Percentiles rank a stretch among this genome's conserved stretches.
phyloP scores from a whole-genome alignment of 2,113 vertebrate species.

The Struthio camelus region DNA sequence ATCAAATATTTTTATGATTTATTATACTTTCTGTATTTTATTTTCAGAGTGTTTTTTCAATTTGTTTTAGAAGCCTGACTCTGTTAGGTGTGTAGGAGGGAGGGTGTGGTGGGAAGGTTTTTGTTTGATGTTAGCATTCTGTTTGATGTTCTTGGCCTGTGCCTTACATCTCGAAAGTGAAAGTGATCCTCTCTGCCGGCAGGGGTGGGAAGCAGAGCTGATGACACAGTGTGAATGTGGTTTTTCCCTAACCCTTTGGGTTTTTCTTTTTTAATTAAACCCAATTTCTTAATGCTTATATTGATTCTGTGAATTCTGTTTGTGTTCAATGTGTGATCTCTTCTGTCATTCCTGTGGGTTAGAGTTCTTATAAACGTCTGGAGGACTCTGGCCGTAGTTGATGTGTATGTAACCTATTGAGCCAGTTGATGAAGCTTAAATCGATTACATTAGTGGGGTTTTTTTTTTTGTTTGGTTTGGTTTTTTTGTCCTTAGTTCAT shows the following conservation, averaged over 20 bases:
- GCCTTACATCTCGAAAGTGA: background rate
- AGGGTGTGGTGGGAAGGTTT: background rate
- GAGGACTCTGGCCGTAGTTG: background rate
- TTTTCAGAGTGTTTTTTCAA: background rate
- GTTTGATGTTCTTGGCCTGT: background rate
- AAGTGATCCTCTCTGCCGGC: background rate
- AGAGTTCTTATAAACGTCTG: background rate
- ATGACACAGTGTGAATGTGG: rapidly evolving
- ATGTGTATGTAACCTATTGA: rapidly evolving
- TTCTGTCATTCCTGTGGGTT: background rate
- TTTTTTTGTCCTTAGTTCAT: too few relatives aligned
- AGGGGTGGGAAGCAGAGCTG: rapidly evolving
- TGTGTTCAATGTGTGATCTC: background rate
- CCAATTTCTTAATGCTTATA: background rate
- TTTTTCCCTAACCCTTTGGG: background rate
- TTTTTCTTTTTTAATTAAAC: background rate
- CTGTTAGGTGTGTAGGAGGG: rapidly evolving
- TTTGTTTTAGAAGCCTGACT: background rate
- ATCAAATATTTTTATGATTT: background rate
- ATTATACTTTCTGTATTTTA: background rate
- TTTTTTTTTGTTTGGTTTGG: too few relatives aligned
- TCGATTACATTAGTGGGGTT: rapidly evolving
- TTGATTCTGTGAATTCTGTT: background rate
- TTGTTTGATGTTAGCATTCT: rapidly evolving
- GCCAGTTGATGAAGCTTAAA: background rate